A percentile compares a stretch with the other conserved stretches of the same genome.
These are phyloP conservation scores for Abrostola triplasia DNA, from an alignment of 2,888 invertebrate genomes.

Conservation along the genomic window DNA sequence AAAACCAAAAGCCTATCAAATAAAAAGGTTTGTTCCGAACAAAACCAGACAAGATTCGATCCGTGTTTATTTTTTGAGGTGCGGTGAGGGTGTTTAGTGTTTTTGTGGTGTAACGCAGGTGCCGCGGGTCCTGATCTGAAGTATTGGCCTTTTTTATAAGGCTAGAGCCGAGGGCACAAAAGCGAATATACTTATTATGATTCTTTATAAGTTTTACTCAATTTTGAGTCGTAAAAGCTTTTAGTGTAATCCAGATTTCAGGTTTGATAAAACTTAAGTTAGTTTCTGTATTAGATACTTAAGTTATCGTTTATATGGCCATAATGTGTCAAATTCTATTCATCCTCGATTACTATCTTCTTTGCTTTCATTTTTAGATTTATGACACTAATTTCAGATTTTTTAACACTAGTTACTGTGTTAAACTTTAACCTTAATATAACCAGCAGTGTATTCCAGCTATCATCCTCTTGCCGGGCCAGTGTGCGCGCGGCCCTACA, in stretches of 20 bases:
- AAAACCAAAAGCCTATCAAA: conserved; percentile 17
- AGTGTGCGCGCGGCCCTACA: conserved; percentile 17
- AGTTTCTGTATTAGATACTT: too few relatives aligned
- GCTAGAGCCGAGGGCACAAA: background rate
- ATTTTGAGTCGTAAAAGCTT: too few relatives aligned
- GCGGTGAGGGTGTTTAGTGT: conserved; percentile 62
- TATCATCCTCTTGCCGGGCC: conserved; percentile 2
- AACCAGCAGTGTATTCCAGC: conserved; percentile 43
- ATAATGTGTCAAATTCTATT: too few relatives aligned
- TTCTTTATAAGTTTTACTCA: background rate
- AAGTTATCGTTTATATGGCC: too few relatives aligned
- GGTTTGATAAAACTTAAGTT: too few relatives aligned
- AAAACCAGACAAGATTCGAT: conserved; percentile 56
- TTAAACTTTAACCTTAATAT: conserved; percentile 18
- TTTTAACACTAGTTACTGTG: background rate
- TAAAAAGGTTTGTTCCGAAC: conserved; percentile 40
- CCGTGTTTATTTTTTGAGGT: conserved; percentile 64
- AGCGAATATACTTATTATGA: background rate
- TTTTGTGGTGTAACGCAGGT: conserved; percentile 83
- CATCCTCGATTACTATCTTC: too few relatives aligned
- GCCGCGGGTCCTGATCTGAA: conserved; percentile 67
- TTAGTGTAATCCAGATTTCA: too few relatives aligned
- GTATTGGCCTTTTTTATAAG: conserved; percentile 58
- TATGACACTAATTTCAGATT: background rate
- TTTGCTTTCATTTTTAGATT: too few relatives aligned